Evolutionary conservation across 2,113 vertebrate genomes (phyloP).

Genomic region (Phasianus colchicus): DNA sequence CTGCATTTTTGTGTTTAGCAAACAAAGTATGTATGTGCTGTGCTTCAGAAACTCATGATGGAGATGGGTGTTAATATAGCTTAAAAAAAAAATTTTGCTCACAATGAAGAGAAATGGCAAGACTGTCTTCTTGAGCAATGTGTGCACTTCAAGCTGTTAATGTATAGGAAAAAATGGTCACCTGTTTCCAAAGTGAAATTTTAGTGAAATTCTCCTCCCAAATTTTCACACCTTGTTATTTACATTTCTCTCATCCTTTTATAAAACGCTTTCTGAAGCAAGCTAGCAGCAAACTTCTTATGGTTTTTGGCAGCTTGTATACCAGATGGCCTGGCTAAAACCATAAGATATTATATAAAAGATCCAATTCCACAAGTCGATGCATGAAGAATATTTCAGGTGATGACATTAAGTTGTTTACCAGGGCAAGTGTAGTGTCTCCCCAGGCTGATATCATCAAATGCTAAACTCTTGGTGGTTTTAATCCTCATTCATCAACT

Average conservation of each 20-base stretch:
- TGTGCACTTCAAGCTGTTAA: background rate
- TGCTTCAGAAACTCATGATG: background rate
- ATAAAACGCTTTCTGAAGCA: background rate
- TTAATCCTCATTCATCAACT: background rate
- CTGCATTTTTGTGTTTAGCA: background rate
- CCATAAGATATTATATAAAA: conserved; percentile 7
- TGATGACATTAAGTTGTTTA: conserved; percentile 39
- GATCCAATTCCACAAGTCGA: conserved; percentile 14
- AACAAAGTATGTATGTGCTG: background rate
- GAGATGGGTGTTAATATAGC: background rate
- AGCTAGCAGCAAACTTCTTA: conserved; percentile 19
- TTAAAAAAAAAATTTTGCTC: background rate
- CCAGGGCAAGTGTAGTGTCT: background rate
- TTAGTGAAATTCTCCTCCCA: background rate
- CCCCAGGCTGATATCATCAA: background rate
- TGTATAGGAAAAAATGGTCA: background rate
- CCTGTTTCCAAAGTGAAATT: conserved; percentile 10
- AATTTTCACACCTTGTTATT: conserved; percentile 48
- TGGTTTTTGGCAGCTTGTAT: conserved; percentile 29
- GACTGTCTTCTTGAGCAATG: background rate
- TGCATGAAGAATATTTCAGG: conserved; percentile 30
- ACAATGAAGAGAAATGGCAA: background rate
- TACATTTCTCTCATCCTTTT: conserved; percentile 18
- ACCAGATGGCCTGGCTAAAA: conserved; percentile 57
- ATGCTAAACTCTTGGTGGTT: conserved; percentile 8